These are phyloP conservation scores for Himalopsyche anomala DNA, from an alignment of 2,888 invertebrate genomes.

Conservation along the genomic window DNA sequence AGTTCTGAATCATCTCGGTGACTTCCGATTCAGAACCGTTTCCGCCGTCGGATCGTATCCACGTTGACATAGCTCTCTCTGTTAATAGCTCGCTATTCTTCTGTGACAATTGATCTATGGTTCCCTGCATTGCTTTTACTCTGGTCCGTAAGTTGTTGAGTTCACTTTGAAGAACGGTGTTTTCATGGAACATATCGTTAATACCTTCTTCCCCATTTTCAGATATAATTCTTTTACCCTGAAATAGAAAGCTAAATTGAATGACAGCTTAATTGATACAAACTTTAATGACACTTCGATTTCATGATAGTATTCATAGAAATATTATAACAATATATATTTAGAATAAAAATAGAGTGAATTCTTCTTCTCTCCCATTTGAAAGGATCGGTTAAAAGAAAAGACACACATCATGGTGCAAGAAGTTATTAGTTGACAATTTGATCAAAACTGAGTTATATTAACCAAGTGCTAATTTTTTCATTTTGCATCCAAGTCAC, in stretches of 20 bases:
- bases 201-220: slow-evolving; percentile 91
- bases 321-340: too few relatives aligned
- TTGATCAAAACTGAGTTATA: too few relatives aligned
- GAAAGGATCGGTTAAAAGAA: too few relatives aligned
- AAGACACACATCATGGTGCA: too few relatives aligned
- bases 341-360: too few relatives aligned
- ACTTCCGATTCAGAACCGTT: slow-evolving; percentile 73
- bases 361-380: too few relatives aligned
- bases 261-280: background rate
- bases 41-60: slow-evolving; percentile 72
- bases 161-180: slow-evolving; percentile 93
- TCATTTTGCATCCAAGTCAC: too few relatives aligned
- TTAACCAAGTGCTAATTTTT: too few relatives aligned
- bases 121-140: slow-evolving; percentile 96
- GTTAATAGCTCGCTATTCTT: slow-evolving; percentile 89
- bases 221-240: slow-evolving; percentile 92
- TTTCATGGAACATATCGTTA: slow-evolving; percentile 97
- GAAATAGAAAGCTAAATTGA: slow-evolving; percentile 62
- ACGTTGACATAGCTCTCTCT: slow-evolving; percentile 84
- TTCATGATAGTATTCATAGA: too few relatives aligned
- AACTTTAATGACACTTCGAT: too few relatives aligned
- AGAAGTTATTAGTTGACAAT: too few relatives aligned
- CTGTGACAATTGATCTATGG: slow-evolving; percentile 89
- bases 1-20: slow-evolving; percentile 85
- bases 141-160: slow-evolving; percentile 90